Conservation (phyloP, 92 coral and sea anemone genomes). For the Isaurus tuberculatus region DNA sequence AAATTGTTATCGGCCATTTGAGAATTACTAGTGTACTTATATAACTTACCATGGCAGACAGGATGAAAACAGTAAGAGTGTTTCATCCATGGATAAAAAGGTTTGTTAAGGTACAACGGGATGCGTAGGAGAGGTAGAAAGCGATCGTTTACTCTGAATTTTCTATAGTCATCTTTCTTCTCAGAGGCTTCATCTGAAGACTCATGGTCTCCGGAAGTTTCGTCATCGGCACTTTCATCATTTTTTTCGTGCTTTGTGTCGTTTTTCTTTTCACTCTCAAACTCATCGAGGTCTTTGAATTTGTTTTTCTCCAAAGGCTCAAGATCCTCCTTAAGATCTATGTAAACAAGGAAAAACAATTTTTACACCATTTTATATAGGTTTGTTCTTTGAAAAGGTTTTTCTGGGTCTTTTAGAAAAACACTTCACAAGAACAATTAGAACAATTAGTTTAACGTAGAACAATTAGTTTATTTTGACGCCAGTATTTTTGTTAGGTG, state of each 20-base stretch:
- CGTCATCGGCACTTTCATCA: constrained; percentile 11
- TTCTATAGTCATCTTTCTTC: constrained; percentile 2
- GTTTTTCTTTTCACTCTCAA: constrained; percentile 9
- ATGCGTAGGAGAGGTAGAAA: constrained; percentile 39
- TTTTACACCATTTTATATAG: background rate
- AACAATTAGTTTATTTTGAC: too few species aligned
- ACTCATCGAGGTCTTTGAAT: constrained; percentile 25
- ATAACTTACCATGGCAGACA: constrained; percentile 42
- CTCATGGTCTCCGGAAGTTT: constrained; percentile 21
- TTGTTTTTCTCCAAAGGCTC: constrained; percentile 24
- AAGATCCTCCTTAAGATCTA: constrained; percentile 23
- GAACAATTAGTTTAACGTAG: too few species aligned
- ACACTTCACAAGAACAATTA: too few species aligned
- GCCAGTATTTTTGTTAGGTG: too few species aligned
- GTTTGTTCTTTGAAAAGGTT: background rate
- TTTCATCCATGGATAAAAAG: constrained; percentile 48
- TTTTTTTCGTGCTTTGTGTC: constrained; percentile 28
- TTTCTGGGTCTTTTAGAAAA: background rate
- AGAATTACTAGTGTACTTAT: background rate
- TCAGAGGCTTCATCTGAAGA: constrained; percentile 13
- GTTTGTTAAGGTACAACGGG: constrained; percentile 43
- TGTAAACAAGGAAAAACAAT: background rate
- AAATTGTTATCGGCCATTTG: too few species aligned
- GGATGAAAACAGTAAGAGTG: constrained; percentile 47
- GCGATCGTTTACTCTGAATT: constrained; percentile 25